Percentiles rank a stretch among this genome's conserved stretches.
Evolutionary conservation across 2,888 invertebrate species (phyloP).

Genomic region (Caenorhabditis afra): DNA sequence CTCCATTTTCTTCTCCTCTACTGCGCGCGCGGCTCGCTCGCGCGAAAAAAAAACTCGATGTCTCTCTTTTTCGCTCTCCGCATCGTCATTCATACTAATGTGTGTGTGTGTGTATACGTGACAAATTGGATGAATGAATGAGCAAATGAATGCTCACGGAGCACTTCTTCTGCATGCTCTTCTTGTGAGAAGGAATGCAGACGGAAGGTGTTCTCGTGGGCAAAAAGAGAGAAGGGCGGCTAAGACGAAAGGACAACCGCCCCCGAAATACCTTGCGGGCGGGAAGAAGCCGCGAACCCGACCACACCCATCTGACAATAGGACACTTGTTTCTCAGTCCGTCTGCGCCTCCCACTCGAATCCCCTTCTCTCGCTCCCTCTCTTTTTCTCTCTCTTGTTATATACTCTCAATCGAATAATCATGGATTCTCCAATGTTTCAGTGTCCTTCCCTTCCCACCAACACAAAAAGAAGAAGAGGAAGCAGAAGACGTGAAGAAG

Average conservation of each 20-base stretch:
- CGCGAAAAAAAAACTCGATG: constrained; percentile 21
- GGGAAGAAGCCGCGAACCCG: constrained; percentile 43
- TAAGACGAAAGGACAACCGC: constrained; percentile 32
- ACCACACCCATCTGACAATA: constrained; percentile 58
- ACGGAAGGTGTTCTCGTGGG: constrained; percentile 37
- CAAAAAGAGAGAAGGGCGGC: not conserved
- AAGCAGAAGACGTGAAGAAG: constrained; percentile 28
- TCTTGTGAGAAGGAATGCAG: constrained; percentile 5
- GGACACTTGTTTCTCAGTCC: constrained; percentile 51
- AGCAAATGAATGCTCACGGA: constrained; percentile 52
- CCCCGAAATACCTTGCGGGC: constrained; percentile 42
- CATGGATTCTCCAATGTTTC: constrained; percentile 21
- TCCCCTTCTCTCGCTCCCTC: constrained; percentile 8
- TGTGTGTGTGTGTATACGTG: constrained; percentile 49
- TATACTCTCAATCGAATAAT: constrained; percentile 29
- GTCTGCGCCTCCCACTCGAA: constrained; percentile 26
- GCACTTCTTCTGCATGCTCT: constrained; percentile 27
- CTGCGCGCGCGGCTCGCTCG: constrained; percentile 22
- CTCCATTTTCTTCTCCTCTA: constrained; percentile 13
- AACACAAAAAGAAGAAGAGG: constrained; percentile 2
- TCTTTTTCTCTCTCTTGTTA: constrained; percentile 15
- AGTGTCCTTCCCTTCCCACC: constrained; percentile 17
- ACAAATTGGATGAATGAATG: constrained; percentile 57
- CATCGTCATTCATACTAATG: constrained; percentile 56
- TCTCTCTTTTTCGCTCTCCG: constrained; percentile 15